Percentiles rank a stretch among this genome's conserved stretches.
Conservation (phyloP, 2,113 vertebrate species). For the Athene noctua region DNA sequence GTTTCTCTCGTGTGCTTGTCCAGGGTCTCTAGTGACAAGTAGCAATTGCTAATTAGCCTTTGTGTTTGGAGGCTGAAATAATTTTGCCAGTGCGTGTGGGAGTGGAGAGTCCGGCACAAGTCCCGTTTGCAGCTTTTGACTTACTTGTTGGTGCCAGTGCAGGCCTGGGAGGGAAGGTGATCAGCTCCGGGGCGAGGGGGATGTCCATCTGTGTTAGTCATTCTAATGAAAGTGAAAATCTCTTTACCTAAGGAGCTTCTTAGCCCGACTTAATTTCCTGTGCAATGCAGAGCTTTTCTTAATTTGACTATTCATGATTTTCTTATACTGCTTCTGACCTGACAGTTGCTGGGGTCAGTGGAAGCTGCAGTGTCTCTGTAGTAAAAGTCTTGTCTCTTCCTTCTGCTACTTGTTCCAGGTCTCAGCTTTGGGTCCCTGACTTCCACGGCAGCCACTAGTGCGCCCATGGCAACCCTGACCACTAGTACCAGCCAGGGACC, state of each 20-base stretch:
- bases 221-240: neutral
- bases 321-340: neutral
- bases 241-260: neutral
- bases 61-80: neutral
- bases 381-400: neutral
- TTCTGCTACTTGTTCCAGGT: neutral
- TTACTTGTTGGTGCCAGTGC: too few relatives aligned
- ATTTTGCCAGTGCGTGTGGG: neutral
- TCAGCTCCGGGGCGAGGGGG: neutral
- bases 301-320: too few relatives aligned
- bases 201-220: neutral
- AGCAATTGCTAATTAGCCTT: neutral
- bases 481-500: slow-evolving; percentile 45
- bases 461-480: neutral
- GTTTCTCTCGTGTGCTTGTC: accelerated
- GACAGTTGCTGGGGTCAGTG: accelerated
- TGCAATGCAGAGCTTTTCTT: neutral
- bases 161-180: too few relatives aligned
- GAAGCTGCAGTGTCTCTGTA: neutral
- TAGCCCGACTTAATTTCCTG: neutral
- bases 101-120: neutral
- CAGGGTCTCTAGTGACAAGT: neutral
- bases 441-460: neutral
- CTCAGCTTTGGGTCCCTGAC: slow-evolving; percentile 33
- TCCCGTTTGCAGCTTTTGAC: too few relatives aligned